phyloP scores from a whole-genome alignment of 2,888 invertebrate species.

The Oscheius sp. region DNA sequence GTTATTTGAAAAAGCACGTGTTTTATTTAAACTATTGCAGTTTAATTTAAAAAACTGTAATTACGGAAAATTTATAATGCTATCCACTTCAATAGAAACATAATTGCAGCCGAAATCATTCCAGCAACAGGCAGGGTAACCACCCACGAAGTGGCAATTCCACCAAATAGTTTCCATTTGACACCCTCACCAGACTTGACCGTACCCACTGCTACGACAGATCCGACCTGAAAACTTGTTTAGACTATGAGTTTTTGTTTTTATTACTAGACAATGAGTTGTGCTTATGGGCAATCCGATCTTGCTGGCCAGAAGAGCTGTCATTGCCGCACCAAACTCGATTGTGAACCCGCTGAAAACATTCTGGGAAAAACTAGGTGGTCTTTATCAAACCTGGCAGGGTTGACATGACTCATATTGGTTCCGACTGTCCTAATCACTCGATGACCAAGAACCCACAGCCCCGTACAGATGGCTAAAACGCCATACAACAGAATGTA shows the following conservation, averaged over 20 bases:
- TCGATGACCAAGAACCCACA: conserved; percentile 94
- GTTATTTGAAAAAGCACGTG: too few relatives aligned
- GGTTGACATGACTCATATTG: conserved; percentile 94
- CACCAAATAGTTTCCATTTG: conserved; percentile 79
- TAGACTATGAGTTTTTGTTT: too few relatives aligned
- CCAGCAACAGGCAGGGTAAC: conserved; percentile 87
- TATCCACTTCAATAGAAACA: conserved; percentile 57
- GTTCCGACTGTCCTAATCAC: conserved; percentile 97
- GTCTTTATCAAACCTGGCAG: conserved; percentile 83
- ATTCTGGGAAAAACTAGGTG: neutral
- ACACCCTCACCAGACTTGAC: conserved; percentile 79
- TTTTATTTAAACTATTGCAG: too few relatives aligned
- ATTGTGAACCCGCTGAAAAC: conserved; percentile 87
- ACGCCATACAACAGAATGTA: conserved; percentile 93
- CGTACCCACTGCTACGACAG: conserved; percentile 93
- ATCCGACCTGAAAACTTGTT: conserved; percentile 78
- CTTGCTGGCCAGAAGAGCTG: conserved; percentile 94
- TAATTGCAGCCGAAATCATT: conserved; percentile 62
- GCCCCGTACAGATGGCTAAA: conserved; percentile 90
- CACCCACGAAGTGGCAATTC: conserved; percentile 88
- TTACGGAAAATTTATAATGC: conserved; percentile 39
- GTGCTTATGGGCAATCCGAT: conserved; percentile 95
- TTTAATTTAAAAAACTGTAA: too few relatives aligned
- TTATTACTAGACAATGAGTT: conserved; percentile 89
- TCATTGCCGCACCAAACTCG: conserved; percentile 93